phyloP scores from a whole-genome alignment of 2,888 invertebrate species.

The Gisinianus flammeolus region DNA sequence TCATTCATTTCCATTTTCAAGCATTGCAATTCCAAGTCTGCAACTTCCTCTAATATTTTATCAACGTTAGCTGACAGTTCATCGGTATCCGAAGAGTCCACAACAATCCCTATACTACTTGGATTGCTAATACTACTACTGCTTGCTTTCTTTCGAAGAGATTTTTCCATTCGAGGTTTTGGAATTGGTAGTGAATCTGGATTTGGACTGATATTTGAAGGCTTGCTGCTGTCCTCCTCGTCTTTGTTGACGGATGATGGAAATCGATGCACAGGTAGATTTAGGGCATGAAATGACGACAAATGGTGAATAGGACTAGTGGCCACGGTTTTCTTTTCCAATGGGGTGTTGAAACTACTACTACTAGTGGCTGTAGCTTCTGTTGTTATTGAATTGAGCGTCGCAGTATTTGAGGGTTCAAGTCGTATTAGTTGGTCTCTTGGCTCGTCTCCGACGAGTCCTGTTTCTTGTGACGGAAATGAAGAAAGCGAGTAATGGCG shows the following conservation, averaged over 20 bases:
- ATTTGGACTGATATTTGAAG: neutral
- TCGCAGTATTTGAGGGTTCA: neutral
- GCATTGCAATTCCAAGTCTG: constrained; percentile 46
- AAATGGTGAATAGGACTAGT: constrained; percentile 43
- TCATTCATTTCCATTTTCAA: constrained; percentile 27
- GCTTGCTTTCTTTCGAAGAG: neutral
- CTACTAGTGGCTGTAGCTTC: neutral
- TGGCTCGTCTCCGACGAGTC: neutral
- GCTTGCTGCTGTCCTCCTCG: neutral
- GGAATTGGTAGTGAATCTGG: constrained; percentile 8
- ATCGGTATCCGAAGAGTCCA: constrained; percentile 39
- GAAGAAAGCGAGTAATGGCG: neutral
- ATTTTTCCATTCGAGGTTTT: constrained; percentile 22
- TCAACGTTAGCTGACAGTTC: constrained; percentile 55
- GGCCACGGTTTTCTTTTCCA: constrained; percentile 30
- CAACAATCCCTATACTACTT: too few species aligned
- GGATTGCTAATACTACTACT: neutral
- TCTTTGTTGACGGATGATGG: neutral
- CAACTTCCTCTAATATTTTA: constrained; percentile 53
- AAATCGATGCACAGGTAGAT: constrained; percentile 32
- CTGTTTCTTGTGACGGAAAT: neutral
- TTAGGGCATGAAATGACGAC: constrained; percentile 34
- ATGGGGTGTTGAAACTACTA: neutral
- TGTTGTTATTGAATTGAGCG: neutral
- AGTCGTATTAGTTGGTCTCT: neutral